Percentiles rank a stretch among this genome's conserved stretches.
Evolutionary conservation across 2,888 invertebrate genomes (phyloP).

Genomic region (Tipula helvola): DNA sequence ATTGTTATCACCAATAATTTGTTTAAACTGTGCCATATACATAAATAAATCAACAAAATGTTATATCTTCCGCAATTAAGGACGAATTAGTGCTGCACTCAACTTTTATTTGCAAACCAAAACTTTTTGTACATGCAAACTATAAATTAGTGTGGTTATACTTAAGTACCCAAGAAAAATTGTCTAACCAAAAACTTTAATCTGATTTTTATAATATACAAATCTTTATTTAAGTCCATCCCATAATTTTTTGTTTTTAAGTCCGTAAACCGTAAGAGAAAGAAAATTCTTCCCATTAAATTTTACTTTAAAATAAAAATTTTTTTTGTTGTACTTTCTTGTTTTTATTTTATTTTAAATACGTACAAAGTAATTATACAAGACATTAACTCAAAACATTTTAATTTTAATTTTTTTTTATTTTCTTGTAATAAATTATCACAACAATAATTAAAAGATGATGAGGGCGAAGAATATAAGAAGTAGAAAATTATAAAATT

Average conservation of each 20-base stretch:
- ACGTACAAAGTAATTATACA: not conserved
- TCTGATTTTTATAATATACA: not conserved
- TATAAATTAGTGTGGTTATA: not conserved
- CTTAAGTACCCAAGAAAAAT: not conserved
- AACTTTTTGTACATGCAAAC: not conserved
- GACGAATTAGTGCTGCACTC: not conserved
- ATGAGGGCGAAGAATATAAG: not conserved
- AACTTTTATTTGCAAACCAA: not conserved
- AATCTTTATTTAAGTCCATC: not conserved
- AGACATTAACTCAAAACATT: not conserved
- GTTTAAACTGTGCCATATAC: not conserved
- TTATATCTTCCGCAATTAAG: not conserved
- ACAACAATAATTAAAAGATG: conserved; percentile 4
- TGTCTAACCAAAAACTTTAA: not conserved
- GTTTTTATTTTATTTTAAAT: not conserved
- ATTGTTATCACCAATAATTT: too few relatives aligned
- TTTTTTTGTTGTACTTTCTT: not conserved
- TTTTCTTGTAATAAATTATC: not conserved
- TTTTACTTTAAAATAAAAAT: not conserved
- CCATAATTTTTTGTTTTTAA: not conserved
- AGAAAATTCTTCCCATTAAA: not conserved
- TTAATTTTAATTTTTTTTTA: too few relatives aligned
- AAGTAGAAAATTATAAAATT: not conserved
- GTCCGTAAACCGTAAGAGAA: not conserved
- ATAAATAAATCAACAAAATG: not conserved